A percentile compares a stretch with the other conserved stretches of the same genome.
Conservation (phyloP, 53 echinoderm and acorn worm genomes). For the Henricia sp. region DNA sequence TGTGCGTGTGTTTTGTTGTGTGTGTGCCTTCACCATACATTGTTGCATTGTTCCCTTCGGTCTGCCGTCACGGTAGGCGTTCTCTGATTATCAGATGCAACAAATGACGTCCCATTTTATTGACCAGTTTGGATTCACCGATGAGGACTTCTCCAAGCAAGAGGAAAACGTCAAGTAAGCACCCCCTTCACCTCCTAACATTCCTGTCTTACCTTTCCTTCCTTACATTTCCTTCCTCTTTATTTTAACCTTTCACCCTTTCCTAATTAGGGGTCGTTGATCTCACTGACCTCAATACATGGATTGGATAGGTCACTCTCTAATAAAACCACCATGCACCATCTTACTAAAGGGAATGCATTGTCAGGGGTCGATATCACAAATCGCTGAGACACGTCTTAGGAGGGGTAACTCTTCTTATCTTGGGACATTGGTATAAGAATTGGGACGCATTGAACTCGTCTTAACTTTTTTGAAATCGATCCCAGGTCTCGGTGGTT, state of each 20-base stretch:
- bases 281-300: too few species aligned
- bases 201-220: neutral
- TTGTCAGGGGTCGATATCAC: too few species aligned
- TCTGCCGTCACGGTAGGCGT: constrained; percentile 91
- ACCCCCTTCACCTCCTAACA: neutral
- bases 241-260: neutral
- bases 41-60: constrained; percentile 82
- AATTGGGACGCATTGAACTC: too few species aligned
- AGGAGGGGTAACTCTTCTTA: too few species aligned
- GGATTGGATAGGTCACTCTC: too few species aligned
- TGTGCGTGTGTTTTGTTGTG: constrained; percentile 53
- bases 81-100: constrained; percentile 99
- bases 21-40: constrained; percentile 72
- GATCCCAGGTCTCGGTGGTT: too few species aligned
- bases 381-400: too few species aligned
- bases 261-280: too few species aligned
- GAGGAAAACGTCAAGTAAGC: constrained; percentile 99
- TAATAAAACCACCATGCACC: too few species aligned
- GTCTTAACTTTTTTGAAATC: too few species aligned
- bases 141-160: constrained; percentile 99
- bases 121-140: constrained; percentile 99
- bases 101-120: constrained; percentile 99
- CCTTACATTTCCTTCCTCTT: neutral
- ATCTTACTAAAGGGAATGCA: too few species aligned
- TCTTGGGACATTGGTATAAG: too few species aligned